Evolutionary conservation across 1,140 invertebrate genomes (phyloP).

Genomic region (Mycetomoellerius zeteki): DNA sequence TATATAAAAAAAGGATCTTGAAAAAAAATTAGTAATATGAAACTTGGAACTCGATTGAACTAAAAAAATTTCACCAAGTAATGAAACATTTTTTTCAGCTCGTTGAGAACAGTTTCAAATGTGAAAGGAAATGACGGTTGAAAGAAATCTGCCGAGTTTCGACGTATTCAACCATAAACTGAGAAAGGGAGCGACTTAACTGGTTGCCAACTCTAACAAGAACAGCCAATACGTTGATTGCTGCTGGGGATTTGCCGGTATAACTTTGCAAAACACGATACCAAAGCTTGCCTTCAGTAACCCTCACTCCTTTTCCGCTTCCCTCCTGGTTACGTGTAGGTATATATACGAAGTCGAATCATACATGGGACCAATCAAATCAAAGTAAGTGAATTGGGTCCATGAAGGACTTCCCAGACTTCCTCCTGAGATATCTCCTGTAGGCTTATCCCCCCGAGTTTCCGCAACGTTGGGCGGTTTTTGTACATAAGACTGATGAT

Average conservation of each 20-base stretch:
- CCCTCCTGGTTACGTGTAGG: constrained; percentile 10
- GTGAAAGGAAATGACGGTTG: constrained; percentile 56
- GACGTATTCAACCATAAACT: constrained; percentile 74
- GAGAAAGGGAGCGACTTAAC: constrained; percentile 54
- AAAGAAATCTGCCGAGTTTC: constrained; percentile 63
- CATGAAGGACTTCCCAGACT: constrained; percentile 68
- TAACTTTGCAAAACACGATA: constrained; percentile 81
- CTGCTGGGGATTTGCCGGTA: constrained; percentile 74
- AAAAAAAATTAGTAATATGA: neutral
- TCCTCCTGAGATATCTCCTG: constrained; percentile 65
- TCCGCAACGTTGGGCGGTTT: constrained; percentile 47
- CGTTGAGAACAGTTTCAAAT: constrained; percentile 54
- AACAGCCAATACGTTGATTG: constrained; percentile 83
- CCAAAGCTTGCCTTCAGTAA: constrained; percentile 62
- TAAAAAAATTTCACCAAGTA: constrained; percentile 32
- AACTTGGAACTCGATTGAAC: neutral
- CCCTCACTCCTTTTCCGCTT: constrained; percentile 33
- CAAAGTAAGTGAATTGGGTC: constrained; percentile 86
- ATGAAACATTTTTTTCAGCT: constrained; percentile 52
- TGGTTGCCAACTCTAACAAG: constrained; percentile 83
- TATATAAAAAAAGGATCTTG: neutral
- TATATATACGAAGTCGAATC: constrained; percentile 72
- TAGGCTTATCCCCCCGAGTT: constrained; percentile 61
- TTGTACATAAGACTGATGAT: constrained; percentile 43
- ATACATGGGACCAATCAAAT: constrained; percentile 85